Evolutionary conservation across 2,888 invertebrate genomes (phyloP).

Genomic region (Dexiosoma caninum): DNA sequence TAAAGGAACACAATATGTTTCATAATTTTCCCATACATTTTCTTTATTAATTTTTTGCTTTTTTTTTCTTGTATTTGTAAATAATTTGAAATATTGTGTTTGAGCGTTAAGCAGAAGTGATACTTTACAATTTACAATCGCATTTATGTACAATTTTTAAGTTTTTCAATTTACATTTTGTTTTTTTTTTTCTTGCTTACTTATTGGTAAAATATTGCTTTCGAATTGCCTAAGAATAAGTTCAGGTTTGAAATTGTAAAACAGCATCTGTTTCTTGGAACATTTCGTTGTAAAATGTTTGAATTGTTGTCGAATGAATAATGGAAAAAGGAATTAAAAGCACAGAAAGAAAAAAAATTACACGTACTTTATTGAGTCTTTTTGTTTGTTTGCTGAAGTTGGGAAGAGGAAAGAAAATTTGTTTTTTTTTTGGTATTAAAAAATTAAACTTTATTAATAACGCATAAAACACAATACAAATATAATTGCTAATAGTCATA

Average conservation of each 20-base stretch:
- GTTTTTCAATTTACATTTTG: conserved; percentile 34
- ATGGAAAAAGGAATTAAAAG: conserved; percentile 22
- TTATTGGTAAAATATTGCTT: conserved; percentile 10
- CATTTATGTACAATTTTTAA: conserved; percentile 19
- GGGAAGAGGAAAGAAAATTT: background rate
- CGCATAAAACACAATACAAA: no score
- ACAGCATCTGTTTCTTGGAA: conserved; percentile 51
- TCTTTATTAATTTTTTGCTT: conserved; percentile 19
- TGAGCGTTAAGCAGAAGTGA: background rate
- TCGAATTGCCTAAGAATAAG: background rate
- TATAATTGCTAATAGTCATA: no score
- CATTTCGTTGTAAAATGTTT: conserved; percentile 30
- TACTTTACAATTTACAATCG: conserved; percentile 35
- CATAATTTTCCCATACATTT: conserved; percentile 46
- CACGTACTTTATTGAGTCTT: conserved; percentile 12
- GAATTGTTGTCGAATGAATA: conserved; percentile 26
- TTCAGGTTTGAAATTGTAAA: background rate
- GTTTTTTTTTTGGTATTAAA: background rate
- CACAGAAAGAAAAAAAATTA: background rate
- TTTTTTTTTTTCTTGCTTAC: background rate
- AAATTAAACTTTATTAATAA: conserved; percentile 26
- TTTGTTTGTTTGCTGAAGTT: background rate
- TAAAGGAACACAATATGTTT: conserved; percentile 35
- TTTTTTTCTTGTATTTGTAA: background rate
- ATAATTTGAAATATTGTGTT: conserved; percentile 37